Evolutionary conservation across 2,797 vertebrate genomes (phyloP), one percentile per base, ranked within the genome.

Genomic region (Labroides dimidiatus): DNA sequence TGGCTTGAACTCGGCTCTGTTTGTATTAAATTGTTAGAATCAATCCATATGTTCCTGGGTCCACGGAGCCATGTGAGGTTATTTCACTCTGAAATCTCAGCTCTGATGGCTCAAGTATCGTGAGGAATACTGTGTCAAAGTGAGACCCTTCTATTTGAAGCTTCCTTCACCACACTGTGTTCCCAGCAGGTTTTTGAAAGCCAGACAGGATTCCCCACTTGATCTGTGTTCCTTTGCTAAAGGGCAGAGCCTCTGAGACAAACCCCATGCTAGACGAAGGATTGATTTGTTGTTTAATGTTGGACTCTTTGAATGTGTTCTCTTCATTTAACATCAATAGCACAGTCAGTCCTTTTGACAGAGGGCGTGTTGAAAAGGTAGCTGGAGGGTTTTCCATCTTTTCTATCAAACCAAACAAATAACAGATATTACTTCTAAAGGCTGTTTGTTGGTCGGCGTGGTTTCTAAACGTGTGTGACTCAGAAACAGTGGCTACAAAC

Each of bases 221-320:
- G 41, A 76, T 57, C 75, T 55, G 70, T 75, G 69, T 37, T 51
- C 85, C 64, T 52, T 21, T 48, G 53, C 57, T 71, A 87, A 91
- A 89, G 85, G 82, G 70, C 87, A 77, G 64, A 64, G 52, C 66
- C 21, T 62, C 2, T 4, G 71, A 60, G 44, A 84, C 82, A 75
- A 76, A 67, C 78, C 64, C 45, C 56, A 37, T 55, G 56, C 81
- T 37, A 73, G 80, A 91, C 84, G 50, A 76, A 91, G 72, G 75
- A 90, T 88, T 80, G 77, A 91, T 82, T 70, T 44, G 65, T 48
- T 50, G 60, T 79, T 71, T 87, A 56, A 85, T 86, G 82, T 71
- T 68, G 69, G 54, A 77, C 64, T 74, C 69, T 87, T 87, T 89
- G 72, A 89, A 80, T 71, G 55, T 2, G 69, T 55, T 72, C 47